These are phyloP conservation scores for Cladopsammia gracilis DNA, from an alignment of 64 coral and sea anemone species.

Conservation along the genomic window DNA sequence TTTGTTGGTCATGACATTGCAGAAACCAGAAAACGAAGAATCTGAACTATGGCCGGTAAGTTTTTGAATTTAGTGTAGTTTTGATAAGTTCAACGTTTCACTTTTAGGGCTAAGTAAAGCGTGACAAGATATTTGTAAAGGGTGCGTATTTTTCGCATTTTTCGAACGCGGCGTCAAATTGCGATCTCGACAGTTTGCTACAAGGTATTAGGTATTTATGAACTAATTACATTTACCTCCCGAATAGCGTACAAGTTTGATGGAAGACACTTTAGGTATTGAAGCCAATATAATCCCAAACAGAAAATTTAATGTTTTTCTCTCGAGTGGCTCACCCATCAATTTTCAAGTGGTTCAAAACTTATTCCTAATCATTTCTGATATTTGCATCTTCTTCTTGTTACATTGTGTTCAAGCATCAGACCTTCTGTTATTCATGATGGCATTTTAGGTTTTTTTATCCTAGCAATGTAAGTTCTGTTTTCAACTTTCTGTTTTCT, in stretches of 20 bases:
- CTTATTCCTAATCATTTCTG: conserved; percentile 31
- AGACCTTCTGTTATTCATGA: too few relatives aligned
- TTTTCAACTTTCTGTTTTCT: background rate
- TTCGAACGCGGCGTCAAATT: conserved; percentile 7
- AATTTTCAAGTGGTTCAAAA: conserved; percentile 46
- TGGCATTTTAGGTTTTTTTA: background rate
- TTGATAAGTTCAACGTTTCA: background rate
- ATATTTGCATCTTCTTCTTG: conserved; percentile 26
- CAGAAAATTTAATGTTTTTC: conserved; percentile 50
- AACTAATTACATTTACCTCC: conserved; percentile 18
- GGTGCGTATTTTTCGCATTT: background rate
- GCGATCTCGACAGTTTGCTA: background rate
- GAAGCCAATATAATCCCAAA: conserved; percentile 36
- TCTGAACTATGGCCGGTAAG: conserved; percentile 87
- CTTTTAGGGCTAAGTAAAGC: background rate
- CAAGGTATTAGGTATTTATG: conserved; percentile 36
- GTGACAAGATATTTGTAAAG: background rate
- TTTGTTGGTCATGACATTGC: conserved; percentile 82
- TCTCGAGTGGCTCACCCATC: conserved; percentile 32
- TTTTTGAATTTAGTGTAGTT: conserved; percentile 18
- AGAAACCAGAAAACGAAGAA: conserved; percentile 81
- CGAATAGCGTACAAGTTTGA: conserved; percentile 21
- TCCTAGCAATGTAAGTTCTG: background rate
- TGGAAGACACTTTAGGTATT: conserved; percentile 23
- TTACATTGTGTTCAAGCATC: conserved; percentile 11